Evolutionary conservation across 2,888 invertebrate genomes (phyloP), one percentile per base, ranked within the genome.

Genomic region (Drosophila buzzatii): DNA sequence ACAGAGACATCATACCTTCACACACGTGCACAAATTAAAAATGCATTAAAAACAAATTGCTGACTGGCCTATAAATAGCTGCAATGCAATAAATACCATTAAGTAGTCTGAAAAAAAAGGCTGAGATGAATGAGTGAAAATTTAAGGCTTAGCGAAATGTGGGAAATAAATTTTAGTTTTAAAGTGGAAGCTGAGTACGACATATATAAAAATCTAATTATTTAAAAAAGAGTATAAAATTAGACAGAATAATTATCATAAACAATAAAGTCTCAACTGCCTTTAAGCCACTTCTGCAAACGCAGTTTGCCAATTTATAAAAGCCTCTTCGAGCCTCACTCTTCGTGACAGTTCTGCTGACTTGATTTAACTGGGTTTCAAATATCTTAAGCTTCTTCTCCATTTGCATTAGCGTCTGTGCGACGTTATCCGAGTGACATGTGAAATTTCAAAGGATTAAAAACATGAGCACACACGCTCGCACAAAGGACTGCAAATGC

Each of bases 41-140:
- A 76, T 76, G 75, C 71, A 76, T 76, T 76, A 72, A 76, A 76
- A 57, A 49, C 59, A 71, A 76, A 76, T 76, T 76, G 76, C 53
- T 27, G 57, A 33, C 44, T 49, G 53, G 23, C 75, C 55, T n/a
- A 61, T 58, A 70, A 75, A 65, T 18, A 20, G 64, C 9, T 35
- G 37, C 16, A 59, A 27, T 51, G 59, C 33, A 31, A 23, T 55
- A 49, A 51, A 61, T 55, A 14, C 10, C 60, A 65, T 60, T 49
- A 66, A 72, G 53, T 42, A 45, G 52, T 59, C 45, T 2, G 39
- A 2, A 18, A 18, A 57, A 57, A 27, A 42, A 47, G 12, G 60
- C 37, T 18, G 18, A 47, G 53, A 35, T 33, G 51, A 47, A 37
- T 33, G 33, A 20, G 27, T 12, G 16, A 14, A 31, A 44, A 58